Conservation (phyloP, 2,797 vertebrate genomes). For the Choloepus didactylus region DNA sequence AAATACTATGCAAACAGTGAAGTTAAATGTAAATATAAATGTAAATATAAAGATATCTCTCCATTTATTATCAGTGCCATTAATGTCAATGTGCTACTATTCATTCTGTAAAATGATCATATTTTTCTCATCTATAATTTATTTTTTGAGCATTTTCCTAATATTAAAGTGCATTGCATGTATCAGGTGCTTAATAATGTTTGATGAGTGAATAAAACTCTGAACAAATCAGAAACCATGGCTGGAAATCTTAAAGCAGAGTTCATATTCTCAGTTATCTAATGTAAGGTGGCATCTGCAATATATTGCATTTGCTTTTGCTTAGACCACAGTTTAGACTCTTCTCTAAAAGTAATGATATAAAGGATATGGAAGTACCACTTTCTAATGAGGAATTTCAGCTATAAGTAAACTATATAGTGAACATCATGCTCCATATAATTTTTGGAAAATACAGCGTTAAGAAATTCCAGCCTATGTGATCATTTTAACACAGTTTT, state of each 20-base stretch:
- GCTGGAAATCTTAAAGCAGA: conserved; percentile 40
- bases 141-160: conserved; percentile 10
- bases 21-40: not conserved
- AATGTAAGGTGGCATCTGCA: not conserved
- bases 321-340: not conserved
- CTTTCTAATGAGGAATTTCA: conserved; percentile 9
- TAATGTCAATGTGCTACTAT: not conserved
- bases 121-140: not conserved
- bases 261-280: conserved; percentile 1
- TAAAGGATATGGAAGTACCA: not conserved
- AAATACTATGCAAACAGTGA: not conserved
- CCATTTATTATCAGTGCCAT: not conserved
- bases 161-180: conserved; percentile 26
- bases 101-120: not conserved
- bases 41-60: not conserved
- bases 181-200: conserved; percentile 5
- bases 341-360: conserved; percentile 13
- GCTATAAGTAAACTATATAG: not conserved
- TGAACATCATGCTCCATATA: not conserved
- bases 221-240: not conserved
- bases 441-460: conserved; percentile 19
- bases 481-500: not conserved
- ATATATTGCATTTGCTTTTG: conserved; percentile 12
- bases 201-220: conserved; percentile 33
- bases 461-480: not conserved